Evolutionary conservation across 1,140 invertebrate species (phyloP), one percentile per base, ranked within the genome.

Genomic region (Melanaphis sacchari): DNA sequence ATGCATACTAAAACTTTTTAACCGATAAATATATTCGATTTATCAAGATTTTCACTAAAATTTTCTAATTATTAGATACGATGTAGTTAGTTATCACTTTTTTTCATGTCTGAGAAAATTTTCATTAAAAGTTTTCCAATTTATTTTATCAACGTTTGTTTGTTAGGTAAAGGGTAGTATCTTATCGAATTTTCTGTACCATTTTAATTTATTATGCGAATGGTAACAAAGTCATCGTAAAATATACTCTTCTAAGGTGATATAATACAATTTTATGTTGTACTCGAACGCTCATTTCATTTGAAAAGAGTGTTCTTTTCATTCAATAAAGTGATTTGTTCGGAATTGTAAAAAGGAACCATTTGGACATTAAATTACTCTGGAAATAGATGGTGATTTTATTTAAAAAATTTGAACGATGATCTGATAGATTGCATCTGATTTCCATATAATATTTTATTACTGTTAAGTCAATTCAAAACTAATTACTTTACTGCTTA

Each of bases 81-180:
- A 43, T 85, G 31, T n/a, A 43, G 4, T 87, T 87, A 87, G 84
- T 43, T 87, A 46, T n/a, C 41, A 46, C 26, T 46, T 43, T 49
- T 85, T 43, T 46, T n/a, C n/a, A 22, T 21, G 31, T 87, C 31
- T 46, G 5, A n/a, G 40, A n/a, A 41, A 46, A 21, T 87, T 87
- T 31, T 21, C 84, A 46, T 87, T 87, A 87, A 87, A 87, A 87
- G 84, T 87, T 87, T 87, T 87, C 46, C 41, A 31, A 87, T 87
- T 87, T 46, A 31, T 87, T 87, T 87, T 87, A 87, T 87, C 84
- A 87, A 87, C 26, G 18, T 43, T 87, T 87, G 26, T 87, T 46
- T 87, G 0, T 46, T 87, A 40, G 38, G 21, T 82, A 76, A 76
- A 76, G 38, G n/a, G 81, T 36, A 46, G 24, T 87, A 36, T 87